Evolutionary conservation across 2,113 vertebrate species (phyloP).

Genomic region (Oncorhynchus kisutch): DNA sequence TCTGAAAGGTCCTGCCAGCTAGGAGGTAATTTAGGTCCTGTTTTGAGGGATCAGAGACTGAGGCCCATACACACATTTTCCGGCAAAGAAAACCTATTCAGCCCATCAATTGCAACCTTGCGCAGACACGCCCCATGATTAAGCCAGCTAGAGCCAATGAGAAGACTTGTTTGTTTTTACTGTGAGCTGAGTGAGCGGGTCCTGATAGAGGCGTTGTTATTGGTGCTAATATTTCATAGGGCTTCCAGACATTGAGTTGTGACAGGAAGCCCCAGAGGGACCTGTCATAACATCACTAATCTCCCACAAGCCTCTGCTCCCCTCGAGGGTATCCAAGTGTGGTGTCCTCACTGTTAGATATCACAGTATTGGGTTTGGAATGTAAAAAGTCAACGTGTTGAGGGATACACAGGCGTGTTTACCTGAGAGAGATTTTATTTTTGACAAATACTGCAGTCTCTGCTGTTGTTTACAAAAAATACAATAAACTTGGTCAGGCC

Average conservation of each 20-base stretch:
- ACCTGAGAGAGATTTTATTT: background rate
- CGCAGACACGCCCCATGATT: no score
- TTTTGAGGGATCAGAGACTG: no score
- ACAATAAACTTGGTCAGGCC: no score
- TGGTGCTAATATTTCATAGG: background rate
- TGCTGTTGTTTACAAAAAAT: no score
- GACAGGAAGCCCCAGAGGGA: background rate
- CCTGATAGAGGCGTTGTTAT: background rate
- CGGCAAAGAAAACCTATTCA: no score
- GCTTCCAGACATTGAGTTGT: background rate
- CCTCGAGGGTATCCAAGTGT: background rate
- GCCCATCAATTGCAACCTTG: no score
- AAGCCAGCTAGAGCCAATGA: no score
- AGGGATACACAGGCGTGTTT: background rate
- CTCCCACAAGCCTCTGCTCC: background rate
- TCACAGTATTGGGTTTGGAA: background rate
- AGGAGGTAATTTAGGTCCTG: background rate
- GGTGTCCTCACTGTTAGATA: background rate
- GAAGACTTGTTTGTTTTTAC: no score
- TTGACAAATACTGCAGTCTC: slow-evolving; percentile 17
- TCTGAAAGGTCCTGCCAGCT: background rate
- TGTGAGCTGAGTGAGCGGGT: background rate
- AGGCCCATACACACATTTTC: no score
- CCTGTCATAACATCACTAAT: background rate
- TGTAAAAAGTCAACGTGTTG: background rate